These are phyloP conservation scores for Macquaria ambigua DNA, from an alignment of 2,113 vertebrate species.

Conservation along the genomic window DNA sequence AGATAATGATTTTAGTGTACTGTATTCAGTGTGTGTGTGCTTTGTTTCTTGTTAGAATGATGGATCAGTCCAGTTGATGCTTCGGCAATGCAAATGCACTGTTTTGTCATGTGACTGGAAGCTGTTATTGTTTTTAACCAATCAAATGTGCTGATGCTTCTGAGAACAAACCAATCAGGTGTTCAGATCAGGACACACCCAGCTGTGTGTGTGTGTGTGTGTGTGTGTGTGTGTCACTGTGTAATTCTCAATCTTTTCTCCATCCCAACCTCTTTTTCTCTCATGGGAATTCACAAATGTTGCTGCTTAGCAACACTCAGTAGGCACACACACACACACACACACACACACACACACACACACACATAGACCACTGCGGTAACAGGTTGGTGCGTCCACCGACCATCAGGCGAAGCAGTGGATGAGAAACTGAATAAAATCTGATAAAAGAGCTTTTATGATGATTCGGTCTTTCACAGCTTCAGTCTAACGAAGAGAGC, in stretches of 20 bases:
- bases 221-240: conserved; percentile 4
- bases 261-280: not conserved
- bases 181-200: not conserved
- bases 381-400: not conserved
- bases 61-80: not conserved
- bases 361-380: not conserved
- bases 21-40: too few relatives aligned
- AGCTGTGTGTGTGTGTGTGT: conserved; percentile 7
- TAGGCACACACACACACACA: not conserved
- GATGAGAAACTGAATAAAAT: not conserved
- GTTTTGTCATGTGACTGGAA: not conserved
- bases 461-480: not conserved
- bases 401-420: not conserved
- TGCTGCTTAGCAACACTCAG: conserved; percentile 49
- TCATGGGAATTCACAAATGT: conserved; percentile 9
- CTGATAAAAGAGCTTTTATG: not conserved
- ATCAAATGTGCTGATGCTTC: not conserved
- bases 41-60: not conserved
- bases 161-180: conserved; percentile 15
- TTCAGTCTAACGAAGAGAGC: conserved; percentile 8
- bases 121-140: conserved; percentile 20
- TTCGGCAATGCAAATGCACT: not conserved
- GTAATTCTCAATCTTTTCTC: not conserved
- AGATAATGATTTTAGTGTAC: too few relatives aligned
- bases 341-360: not conserved